Evolutionary conservation across 1,140 invertebrate species (phyloP).

Genomic region (Hestina assimilis): DNA sequence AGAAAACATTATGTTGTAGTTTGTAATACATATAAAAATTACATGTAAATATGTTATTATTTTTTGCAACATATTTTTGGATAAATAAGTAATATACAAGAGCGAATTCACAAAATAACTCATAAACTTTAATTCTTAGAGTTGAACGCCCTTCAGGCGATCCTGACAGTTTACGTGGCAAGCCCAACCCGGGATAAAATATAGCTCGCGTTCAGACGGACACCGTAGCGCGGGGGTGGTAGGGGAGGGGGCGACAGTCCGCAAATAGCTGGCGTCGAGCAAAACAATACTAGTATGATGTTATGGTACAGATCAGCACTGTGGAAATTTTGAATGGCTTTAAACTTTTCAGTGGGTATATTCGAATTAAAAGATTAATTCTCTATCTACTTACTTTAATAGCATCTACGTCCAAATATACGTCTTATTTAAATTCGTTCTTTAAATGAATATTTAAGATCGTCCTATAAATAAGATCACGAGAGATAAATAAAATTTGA

Average conservation of each 20-base stretch:
- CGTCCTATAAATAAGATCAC: not conserved
- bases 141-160: conserved; percentile 70
- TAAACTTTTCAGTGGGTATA: conserved; percentile 18
- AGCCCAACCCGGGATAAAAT: conserved; percentile 70
- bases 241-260: conserved; percentile 36
- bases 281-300: conserved; percentile 74
- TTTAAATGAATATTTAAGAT: no score
- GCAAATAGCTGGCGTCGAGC: conserved; percentile 71
- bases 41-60: no score
- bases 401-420: not conserved
- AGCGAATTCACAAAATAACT: conserved; percentile 21
- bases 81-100: not conserved
- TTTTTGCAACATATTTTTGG: no score
- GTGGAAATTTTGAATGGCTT: conserved; percentile 31
- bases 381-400: not conserved
- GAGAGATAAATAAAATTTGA: not conserved
- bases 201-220: conserved; percentile 70
- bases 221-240: conserved; percentile 34
- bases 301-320: conserved; percentile 53
- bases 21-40: no score
- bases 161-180: conserved; percentile 73
- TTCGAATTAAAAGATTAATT: not conserved
- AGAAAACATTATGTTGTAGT: no score
- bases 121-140: conserved; percentile 53
- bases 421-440: not conserved